Conservation (phyloP, 2,113 vertebrate species). For the Monarcha castaneiventris region DNA sequence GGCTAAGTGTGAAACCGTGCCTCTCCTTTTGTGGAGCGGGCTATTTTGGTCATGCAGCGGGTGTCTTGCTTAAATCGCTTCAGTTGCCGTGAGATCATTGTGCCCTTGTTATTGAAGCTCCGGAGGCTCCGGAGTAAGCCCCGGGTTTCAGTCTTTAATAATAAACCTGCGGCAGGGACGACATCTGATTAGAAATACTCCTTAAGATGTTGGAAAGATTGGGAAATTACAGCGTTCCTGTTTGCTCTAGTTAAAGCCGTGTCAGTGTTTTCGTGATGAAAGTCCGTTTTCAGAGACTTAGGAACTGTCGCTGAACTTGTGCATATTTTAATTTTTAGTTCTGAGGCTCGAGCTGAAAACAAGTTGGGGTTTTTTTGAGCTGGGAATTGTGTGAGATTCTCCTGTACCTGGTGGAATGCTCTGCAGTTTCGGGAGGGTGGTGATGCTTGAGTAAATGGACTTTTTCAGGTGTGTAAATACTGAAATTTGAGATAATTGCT, state of each 20-base stretch:
- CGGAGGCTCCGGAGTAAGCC: constrained; percentile 3
- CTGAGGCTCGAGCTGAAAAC: background rate
- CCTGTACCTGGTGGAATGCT: background rate
- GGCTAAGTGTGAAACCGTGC: constrained; percentile 62
- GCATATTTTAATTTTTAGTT: background rate
- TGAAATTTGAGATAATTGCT: background rate
- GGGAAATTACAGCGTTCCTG: constrained; percentile 9
- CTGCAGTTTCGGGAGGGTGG: background rate
- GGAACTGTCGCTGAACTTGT: background rate
- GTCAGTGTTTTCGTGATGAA: constrained; percentile 26
- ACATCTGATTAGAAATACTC: constrained; percentile 27
- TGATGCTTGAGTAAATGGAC: constrained; percentile 6
- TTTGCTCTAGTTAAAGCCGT: constrained; percentile 28
- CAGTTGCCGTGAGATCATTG: constrained; percentile 20
- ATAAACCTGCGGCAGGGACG: constrained; percentile 26
- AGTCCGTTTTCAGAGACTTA: constrained; percentile 11
- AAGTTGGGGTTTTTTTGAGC: background rate
- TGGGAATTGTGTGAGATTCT: background rate
- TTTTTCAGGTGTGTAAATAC: constrained; percentile 13
- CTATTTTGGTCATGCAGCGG: constrained; percentile 67
- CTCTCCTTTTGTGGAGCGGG: constrained; percentile 64
- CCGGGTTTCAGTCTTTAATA: background rate
- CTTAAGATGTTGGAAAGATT: constrained; percentile 7
- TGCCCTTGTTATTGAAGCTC: constrained; percentile 24
- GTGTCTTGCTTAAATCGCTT: constrained; percentile 45